phyloP scores from a whole-genome alignment of 2,113 vertebrate species.

The Pholis gunnellus region DNA sequence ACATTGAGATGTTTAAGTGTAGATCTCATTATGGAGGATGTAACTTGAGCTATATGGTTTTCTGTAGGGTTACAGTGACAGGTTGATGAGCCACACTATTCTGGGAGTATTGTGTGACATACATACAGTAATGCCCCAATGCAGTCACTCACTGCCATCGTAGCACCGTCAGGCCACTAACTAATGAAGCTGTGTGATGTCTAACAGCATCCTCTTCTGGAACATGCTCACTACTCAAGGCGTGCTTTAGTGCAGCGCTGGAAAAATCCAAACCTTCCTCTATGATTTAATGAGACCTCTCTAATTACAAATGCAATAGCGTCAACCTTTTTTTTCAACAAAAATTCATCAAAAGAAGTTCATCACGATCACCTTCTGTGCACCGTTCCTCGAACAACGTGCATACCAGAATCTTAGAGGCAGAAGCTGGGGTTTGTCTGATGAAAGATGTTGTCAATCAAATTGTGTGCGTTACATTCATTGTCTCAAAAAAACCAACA shows the following conservation, averaged over 20 bases:
- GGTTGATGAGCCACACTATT: slow-evolving; percentile 33
- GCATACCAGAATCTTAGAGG: not conserved
- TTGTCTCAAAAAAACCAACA: not conserved
- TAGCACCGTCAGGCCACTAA: not conserved
- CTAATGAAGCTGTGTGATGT: slow-evolving; percentile 8
- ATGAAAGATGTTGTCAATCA: not conserved
- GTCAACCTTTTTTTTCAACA: not conserved
- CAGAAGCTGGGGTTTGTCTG: not conserved
- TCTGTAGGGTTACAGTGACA: not conserved
- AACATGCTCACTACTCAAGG: not conserved
- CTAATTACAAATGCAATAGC: not conserved
- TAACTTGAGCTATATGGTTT: slow-evolving; percentile 46
- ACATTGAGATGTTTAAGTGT: slow-evolving; percentile 30
- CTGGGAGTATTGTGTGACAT: slow-evolving; percentile 20
- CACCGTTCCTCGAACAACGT: not conserved
- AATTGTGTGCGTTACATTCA: not conserved
- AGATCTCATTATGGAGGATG: slow-evolving; percentile 41
- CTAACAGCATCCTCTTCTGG: not conserved
- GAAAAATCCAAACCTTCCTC: not conserved
- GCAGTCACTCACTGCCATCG: not conserved
- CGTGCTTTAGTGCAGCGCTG: not conserved
- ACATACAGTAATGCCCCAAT: not conserved
- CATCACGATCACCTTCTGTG: not conserved
- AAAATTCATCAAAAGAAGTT: not conserved
- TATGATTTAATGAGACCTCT: not conserved